phyloP scores from a whole-genome alignment of 2,113 vertebrate species.

The Scopus umbretta region DNA sequence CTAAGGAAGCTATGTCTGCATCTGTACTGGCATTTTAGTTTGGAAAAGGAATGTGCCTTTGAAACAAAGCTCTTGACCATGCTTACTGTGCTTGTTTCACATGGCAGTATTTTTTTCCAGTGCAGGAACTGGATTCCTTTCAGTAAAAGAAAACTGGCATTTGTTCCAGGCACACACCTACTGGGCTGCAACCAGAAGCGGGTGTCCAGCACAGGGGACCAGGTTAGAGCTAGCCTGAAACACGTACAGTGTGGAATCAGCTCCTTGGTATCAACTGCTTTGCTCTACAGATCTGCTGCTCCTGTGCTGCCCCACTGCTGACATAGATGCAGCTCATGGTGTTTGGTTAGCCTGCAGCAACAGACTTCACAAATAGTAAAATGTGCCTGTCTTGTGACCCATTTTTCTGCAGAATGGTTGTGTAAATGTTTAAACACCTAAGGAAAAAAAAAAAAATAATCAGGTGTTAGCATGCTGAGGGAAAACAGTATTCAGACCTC shows the following conservation, averaged over 20 bases:
- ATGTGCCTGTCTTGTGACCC: neutral
- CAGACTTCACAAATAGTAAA: neutral
- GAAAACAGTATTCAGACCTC: neutral
- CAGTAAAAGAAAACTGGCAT: neutral
- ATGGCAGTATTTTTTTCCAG: neutral
- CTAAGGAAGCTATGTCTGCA: neutral
- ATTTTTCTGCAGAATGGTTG: neutral
- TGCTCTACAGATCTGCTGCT: neutral
- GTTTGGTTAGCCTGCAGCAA: neutral
- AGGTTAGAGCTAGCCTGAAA: neutral
- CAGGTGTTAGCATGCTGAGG: neutral
- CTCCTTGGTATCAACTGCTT: neutral
- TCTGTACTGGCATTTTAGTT: neutral
- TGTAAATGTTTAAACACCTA: neutral
- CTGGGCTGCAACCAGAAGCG: neutral
- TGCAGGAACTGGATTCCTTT: neutral
- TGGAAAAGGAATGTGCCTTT: neutral
- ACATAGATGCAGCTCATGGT: neutral
- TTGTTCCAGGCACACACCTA: neutral
- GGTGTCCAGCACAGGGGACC: neutral
- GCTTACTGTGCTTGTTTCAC: neutral
- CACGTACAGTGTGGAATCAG: rapidly evolving
- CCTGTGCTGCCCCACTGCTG: rapidly evolving
- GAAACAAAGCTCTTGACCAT: neutral
- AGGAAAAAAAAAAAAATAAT: neutral